Base-by-base conservation (phyloP, 2,888 invertebrate genomes). In the Pristionchus maxplancki region DNA sequence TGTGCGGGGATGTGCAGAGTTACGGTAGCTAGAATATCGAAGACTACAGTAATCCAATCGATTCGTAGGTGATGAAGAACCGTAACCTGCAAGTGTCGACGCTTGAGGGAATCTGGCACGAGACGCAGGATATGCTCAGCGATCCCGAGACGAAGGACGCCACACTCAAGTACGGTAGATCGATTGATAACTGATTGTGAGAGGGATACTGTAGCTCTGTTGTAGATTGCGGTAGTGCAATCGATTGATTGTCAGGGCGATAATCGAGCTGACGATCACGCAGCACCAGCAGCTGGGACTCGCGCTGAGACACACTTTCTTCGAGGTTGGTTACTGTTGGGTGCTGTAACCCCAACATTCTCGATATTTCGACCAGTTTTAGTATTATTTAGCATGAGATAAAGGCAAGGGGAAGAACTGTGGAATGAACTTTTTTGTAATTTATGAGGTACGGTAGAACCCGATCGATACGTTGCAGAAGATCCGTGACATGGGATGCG, bases 271-370 rank as follows among this genome's bases (percentile, higher is more conserved):
- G 62, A 92, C 92, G 28, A 71, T 67, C 20, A 88, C 90, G n/a
- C 92, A 92, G 81, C 87, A 85, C 74, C 87, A 90, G 24, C 91
- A 92, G 28, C 50, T 92, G n/a, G 92, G 92, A n/a, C 88, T 92
- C 64, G 92, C 90, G 5, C 84, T 92, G 40, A 87, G 92, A 28
- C 90, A 90, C n/a, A 89, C 90, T 31, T 92, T 92, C 88, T 92
- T 92, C 78, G 89, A 91, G 90, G 91, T 92, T 20, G 31, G 58
- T 5, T 81, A 48, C 62, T 15, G 58, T 83, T 31, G n/a, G 48
- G 6, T 34, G 17, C 34, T 34, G 74, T 13, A 24, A 31, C 34
- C 34, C 24, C 28, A 64, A 64, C n/a, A n/a, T 6, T 48, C 13
- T 6, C 48, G 48, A n/a, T n/a, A n/a, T n/a, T n/a, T n/a, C n/a